Evolutionary conservation across 2,113 vertebrate species (phyloP).

Genomic region (Rhodinocichla rosea): DNA sequence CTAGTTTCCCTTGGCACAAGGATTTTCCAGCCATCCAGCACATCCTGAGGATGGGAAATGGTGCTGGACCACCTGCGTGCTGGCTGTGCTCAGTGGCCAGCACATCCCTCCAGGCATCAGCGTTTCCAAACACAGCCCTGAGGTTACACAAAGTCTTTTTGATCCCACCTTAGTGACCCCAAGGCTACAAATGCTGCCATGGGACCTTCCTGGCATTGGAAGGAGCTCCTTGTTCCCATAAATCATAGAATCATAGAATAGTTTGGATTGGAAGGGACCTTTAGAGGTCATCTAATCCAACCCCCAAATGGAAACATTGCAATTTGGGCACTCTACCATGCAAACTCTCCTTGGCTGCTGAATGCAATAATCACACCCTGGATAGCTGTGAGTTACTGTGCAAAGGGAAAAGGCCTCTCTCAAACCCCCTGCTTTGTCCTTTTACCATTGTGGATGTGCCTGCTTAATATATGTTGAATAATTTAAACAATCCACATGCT

Average conservation of each 20-base stretch:
- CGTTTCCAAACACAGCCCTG: neutral
- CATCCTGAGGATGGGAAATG: neutral
- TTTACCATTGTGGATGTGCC: neutral
- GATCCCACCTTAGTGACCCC: neutral
- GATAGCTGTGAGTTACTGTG: neutral
- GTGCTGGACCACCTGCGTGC: neutral
- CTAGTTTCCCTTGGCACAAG: constrained; percentile 11
- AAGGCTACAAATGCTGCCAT: neutral
- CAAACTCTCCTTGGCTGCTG: neutral
- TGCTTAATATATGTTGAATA: neutral
- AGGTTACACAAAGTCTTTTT: neutral
- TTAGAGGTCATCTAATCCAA: neutral
- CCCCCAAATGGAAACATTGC: neutral
- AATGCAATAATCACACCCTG: neutral
- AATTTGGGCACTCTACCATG: neutral
- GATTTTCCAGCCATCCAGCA: neutral
- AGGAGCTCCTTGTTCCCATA: neutral
- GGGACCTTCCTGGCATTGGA: neutral
- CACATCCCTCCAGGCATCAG: neutral
- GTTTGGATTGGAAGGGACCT: neutral
- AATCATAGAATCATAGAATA: neutral
- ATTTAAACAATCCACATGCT: neutral
- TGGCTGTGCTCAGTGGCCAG: neutral
- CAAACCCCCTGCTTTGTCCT: neutral
- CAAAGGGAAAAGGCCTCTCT: neutral